Conservation (phyloP, 92 coral and sea anemone genomes). For the Epizoanthus ramosus region DNA sequence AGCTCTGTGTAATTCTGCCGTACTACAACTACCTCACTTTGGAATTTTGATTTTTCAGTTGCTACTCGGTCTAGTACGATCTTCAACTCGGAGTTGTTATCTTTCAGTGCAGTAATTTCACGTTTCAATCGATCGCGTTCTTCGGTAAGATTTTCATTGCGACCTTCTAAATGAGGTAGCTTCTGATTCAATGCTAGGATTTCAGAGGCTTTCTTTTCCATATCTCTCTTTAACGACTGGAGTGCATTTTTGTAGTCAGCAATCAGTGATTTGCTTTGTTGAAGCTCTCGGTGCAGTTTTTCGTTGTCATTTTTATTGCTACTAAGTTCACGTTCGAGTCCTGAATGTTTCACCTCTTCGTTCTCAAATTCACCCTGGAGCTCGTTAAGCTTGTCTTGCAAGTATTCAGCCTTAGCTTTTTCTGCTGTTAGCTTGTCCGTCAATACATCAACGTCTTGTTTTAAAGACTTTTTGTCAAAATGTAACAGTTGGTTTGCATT, state of each 20-base stretch:
- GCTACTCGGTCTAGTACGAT: slow-evolving; percentile 58
- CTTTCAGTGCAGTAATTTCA: slow-evolving; percentile 56
- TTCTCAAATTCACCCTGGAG: slow-evolving; percentile 65
- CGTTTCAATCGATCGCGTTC: slow-evolving; percentile 67
- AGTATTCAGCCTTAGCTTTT: slow-evolving; percentile 53
- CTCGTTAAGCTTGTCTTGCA: slow-evolving; percentile 58
- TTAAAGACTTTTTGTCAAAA: slow-evolving; percentile 48
- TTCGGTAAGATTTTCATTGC: slow-evolving; percentile 49
- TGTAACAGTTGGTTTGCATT: slow-evolving; percentile 59
- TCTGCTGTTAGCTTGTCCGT: slow-evolving; percentile 51
- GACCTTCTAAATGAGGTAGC: slow-evolving; percentile 49
- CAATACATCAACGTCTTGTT: slow-evolving; percentile 58
- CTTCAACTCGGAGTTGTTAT: slow-evolving; percentile 69
- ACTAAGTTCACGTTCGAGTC: slow-evolving; percentile 46
- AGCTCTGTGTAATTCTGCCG: slow-evolving; percentile 64
- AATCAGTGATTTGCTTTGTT: slow-evolving; percentile 42
- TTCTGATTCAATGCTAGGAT: slow-evolving; percentile 58
- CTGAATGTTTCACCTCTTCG: slow-evolving; percentile 46
- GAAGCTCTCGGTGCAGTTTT: slow-evolving; percentile 62
- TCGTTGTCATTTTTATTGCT: slow-evolving; percentile 60
- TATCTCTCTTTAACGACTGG: slow-evolving; percentile 59
- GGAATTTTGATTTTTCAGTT: slow-evolving; percentile 65
- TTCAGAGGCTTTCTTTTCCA: slow-evolving; percentile 63
- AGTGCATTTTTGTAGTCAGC: slow-evolving; percentile 51
- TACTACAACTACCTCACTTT: slow-evolving; percentile 57